phyloP scores from a whole-genome alignment of 1,140 invertebrate species.

The Ceratosolen fusciceps region DNA sequence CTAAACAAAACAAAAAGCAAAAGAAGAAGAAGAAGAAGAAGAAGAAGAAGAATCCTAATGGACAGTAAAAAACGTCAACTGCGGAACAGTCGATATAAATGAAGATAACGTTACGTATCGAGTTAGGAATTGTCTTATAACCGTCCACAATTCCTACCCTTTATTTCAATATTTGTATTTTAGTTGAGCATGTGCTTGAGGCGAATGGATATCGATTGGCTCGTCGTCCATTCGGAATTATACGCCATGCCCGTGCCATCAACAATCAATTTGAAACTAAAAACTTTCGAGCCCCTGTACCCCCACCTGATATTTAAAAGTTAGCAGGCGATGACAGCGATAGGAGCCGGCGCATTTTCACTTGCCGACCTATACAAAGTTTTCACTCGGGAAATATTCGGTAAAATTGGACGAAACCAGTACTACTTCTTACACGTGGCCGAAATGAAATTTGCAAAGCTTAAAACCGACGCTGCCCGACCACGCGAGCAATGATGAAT shows the following conservation, averaged over 20 bases:
- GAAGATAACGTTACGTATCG: too few species aligned
- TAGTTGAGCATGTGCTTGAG: constrained; percentile 4
- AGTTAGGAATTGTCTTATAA: too few species aligned
- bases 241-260: not conserved
- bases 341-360: constrained; percentile 26
- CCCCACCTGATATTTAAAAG: constrained; percentile 18
- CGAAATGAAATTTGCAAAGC: constrained; percentile 42
- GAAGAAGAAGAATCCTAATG: too few species aligned
- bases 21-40: too few species aligned
- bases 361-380: constrained; percentile 36
- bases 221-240: not conserved
- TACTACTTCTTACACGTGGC: not conserved
- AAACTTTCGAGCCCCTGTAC: constrained; percentile 20
- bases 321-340: not conserved
- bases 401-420: constrained; percentile 41
- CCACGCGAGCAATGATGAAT: constrained; percentile 30
- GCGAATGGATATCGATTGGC: constrained; percentile 1
- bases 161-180: not conserved
- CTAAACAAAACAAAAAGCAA: too few species aligned
- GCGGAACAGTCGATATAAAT: too few species aligned
- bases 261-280: constrained; percentile 38
- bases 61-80: too few species aligned
- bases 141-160: not conserved
- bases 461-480: constrained; percentile 26
- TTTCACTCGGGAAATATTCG: constrained; percentile 35